Percentiles rank a stretch among this genome's conserved stretches.
These are phyloP conservation scores for Diorhabda elongata DNA, from an alignment of 1,140 invertebrate genomes.

Conservation along the genomic window DNA sequence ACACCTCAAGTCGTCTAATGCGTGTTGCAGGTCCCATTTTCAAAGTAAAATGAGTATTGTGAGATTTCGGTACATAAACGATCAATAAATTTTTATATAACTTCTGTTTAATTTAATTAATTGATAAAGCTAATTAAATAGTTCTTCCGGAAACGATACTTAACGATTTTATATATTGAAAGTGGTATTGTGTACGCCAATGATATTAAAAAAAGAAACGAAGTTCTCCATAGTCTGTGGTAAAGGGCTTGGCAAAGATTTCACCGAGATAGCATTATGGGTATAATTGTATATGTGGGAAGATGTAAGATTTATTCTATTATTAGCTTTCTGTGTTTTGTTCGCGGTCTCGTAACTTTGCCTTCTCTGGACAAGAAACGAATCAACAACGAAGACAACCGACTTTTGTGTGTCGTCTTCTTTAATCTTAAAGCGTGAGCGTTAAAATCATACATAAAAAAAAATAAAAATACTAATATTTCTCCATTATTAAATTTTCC, in stretches of 20 bases:
- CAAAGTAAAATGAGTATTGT: no score
- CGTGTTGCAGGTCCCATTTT: no score
- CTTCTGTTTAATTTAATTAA: no score
- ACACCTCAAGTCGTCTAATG: no score
- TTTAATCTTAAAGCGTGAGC: neutral
- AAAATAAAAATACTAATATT: no score
- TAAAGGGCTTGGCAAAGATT: constrained; percentile 20
- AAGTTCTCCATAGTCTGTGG: constrained; percentile 1
- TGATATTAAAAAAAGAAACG: neutral
- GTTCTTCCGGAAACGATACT: no score
- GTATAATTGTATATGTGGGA: constrained; percentile 15
- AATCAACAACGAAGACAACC: constrained; percentile 7
- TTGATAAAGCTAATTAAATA: no score
- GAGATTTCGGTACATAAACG: no score
- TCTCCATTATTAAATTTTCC: no score
- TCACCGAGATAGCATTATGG: constrained; percentile 12
- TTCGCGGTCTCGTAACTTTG: constrained; percentile 14
- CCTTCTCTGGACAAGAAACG: constrained; percentile 4
- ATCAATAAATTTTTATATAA: no score
- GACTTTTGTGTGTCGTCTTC: neutral
- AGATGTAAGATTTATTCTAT: constrained; percentile 19
- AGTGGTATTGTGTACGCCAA: neutral
- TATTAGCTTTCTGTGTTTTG: constrained; percentile 16
- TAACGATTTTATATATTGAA: no score
- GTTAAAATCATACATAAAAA: no score